Base-by-base conservation (phyloP, 2,113 vertebrate genomes). In the Zosterops japonicus region DNA sequence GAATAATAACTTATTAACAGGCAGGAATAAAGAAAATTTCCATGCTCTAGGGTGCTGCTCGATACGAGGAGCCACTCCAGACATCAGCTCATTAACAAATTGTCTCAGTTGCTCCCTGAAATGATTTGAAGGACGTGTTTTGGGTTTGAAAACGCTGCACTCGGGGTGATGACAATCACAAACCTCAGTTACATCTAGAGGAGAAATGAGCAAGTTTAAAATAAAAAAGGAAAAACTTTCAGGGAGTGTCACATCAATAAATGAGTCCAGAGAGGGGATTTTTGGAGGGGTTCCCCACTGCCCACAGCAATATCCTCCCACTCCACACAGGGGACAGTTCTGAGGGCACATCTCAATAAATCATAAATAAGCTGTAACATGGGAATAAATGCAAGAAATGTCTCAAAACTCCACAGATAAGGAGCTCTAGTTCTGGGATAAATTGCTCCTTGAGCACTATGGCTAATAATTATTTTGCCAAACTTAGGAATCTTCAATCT, bases 241-340 rank as follows among this genome's bases (percentile, higher is more conserved):
- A 20, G 39, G 12, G 24, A 21, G 14, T 23, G 2, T 31, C 44
- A 17, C 28, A 50, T 1, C 9, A 23, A 16, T 9, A n/a, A 63
- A 44, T 29, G 13, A 56, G 12, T 1, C 36, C 39, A 82, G 2
- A 19, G 4, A 25, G 39, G 39, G 5, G 11, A 28, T 31, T 85
- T 59, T n/a, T 41, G 29, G 31, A 47, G 14, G 29, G 18, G 23
- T 15, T 41, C 35, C n/a, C 19, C 12, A 3, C 20, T 6, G 25
- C 22, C 11, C 13, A 2, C 5, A 2, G 1, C 56, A 24, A 7
- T 9, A 6, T 0, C 46, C 36, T 9, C 11, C 25, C 22, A 4
- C 20, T 21, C 23, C 77, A 55, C 6, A 35, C 23, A 67, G 44
- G 5, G 5, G 50, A 69, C 12, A 7, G 12, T 1, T 41, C 28